phyloP scores from a whole-genome alignment of 2,113 vertebrate species.

The Onychostruthus taczanowskii region DNA sequence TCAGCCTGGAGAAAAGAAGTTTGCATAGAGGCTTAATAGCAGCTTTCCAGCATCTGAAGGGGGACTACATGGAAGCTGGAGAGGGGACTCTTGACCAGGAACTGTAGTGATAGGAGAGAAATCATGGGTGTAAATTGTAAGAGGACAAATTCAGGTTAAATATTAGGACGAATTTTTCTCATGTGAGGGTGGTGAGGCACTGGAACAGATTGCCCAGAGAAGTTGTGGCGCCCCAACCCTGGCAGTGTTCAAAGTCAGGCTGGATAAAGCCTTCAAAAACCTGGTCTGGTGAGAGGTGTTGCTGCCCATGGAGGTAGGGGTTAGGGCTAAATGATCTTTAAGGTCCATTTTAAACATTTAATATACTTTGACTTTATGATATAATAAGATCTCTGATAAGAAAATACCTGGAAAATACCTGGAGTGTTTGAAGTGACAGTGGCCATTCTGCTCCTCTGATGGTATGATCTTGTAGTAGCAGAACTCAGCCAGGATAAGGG shows the following conservation, averaged over 20 bases:
- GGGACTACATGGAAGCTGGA: neutral
- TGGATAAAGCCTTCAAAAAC: neutral
- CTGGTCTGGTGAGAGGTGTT: neutral
- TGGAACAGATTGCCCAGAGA: neutral
- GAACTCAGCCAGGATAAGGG: neutral
- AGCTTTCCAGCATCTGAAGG: neutral
- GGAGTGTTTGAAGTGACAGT: neutral
- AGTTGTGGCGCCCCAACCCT: neutral
- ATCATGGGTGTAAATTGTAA: neutral
- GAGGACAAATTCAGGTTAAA: neutral
- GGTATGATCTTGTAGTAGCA: neutral
- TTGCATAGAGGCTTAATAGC: neutral
- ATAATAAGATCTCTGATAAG: neutral
- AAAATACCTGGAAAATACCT: neutral
- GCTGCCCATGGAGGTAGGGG: neutral
- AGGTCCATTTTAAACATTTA: neutral
- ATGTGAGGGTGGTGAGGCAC: neutral
- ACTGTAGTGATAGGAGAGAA: neutral
- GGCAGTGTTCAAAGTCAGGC: neutral
- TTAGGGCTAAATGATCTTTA: neutral
- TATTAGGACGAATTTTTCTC: neutral
- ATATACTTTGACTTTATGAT: neutral
- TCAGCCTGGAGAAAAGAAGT: neutral
- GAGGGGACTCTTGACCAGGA: neutral
- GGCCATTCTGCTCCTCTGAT: neutral